A percentile compares a stretch with the other conserved stretches of the same genome.
Evolutionary conservation across 1,140 invertebrate species (phyloP).

Genomic region (Chionoecetes opilio): DNA sequence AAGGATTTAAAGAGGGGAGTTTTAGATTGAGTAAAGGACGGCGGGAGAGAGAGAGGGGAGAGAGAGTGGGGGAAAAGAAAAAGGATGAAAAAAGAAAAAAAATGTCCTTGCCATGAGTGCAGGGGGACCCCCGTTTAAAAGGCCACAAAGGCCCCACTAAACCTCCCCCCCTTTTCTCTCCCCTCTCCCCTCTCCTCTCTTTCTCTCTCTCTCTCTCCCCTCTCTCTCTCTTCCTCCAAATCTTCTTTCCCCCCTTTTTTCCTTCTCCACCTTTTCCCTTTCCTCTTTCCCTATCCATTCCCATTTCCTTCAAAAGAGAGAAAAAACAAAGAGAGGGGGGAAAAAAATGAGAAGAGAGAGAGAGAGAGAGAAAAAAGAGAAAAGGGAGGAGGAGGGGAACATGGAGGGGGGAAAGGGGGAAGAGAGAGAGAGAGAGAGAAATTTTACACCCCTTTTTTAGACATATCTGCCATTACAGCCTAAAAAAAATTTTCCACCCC

Average conservation of each 20-base stretch:
- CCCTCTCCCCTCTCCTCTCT: neutral
- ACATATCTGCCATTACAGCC: no score
- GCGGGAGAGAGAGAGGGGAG: neutral
- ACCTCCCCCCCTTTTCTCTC: neutral
- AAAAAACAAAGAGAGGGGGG: neutral
- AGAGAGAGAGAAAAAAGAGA: constrained; percentile 41
- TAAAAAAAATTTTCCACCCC: no score
- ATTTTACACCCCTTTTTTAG: no score
- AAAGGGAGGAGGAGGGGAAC: neutral
- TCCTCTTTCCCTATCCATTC: neutral
- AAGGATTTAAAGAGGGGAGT: neutral
- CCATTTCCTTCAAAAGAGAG: no score
- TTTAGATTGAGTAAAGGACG: no score
- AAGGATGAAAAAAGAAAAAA: neutral
- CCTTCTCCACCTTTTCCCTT: neutral
- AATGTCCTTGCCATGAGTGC: no score
- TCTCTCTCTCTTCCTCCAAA: neutral
- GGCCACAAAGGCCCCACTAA: neutral
- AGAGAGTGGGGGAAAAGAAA: neutral
- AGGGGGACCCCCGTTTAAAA: neutral
- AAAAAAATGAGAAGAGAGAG: neutral
- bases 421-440: neutral
- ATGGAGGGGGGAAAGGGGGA: neutral
- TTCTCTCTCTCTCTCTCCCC: neutral
- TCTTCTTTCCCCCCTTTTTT: neutral